These are phyloP conservation scores for Drosophila mojavensis DNA, from an alignment of 1,140 invertebrate genomes.

Conservation along the genomic window DNA sequence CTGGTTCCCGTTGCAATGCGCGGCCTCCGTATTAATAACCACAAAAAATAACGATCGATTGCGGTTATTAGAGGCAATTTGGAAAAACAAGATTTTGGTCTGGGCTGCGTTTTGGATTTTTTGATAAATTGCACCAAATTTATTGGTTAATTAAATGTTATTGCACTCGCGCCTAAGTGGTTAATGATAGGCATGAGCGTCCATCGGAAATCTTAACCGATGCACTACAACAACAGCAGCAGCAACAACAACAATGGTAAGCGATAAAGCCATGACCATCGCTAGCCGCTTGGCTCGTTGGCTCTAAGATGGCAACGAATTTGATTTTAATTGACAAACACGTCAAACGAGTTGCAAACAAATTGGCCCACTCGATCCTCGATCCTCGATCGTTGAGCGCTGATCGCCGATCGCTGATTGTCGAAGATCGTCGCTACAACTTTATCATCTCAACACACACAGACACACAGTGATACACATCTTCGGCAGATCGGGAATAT, in stretches of 20 bases:
- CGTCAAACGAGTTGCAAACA: slow-evolving; percentile 71
- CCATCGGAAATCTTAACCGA: slow-evolving; percentile 18
- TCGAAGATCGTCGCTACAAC: slow-evolving; percentile 64
- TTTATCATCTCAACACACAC: slow-evolving; percentile 53
- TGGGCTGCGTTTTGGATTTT: slow-evolving; percentile 33
- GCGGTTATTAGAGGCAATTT: slow-evolving; percentile 82
- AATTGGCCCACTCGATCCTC: slow-evolving; percentile 57
- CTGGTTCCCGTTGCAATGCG: slow-evolving; percentile 26
- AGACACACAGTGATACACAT: slow-evolving; percentile 4
- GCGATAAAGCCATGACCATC: slow-evolving; percentile 6
- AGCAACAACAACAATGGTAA: no score
- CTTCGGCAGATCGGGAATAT: slow-evolving; percentile 29
- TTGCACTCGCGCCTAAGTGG: slow-evolving; percentile 78
- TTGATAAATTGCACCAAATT: slow-evolving; percentile 78
- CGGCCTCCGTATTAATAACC: slow-evolving; percentile 75
- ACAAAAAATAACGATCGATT: slow-evolving; percentile 83
- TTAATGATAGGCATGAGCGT: slow-evolving; percentile 65
- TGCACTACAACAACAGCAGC: background rate
- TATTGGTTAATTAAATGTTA: slow-evolving; percentile 82
- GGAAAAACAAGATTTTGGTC: slow-evolving; percentile 69
- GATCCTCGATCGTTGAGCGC: slow-evolving; percentile 12
- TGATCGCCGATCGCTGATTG: slow-evolving; percentile 14
- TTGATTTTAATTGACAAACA: slow-evolving; percentile 82
- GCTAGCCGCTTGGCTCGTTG: slow-evolving; percentile 21
- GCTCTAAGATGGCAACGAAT: slow-evolving; percentile 67